These are phyloP conservation scores for Tubulanus polymorphus DNA, from an alignment of 2,888 invertebrate species.

Conservation along the genomic window DNA sequence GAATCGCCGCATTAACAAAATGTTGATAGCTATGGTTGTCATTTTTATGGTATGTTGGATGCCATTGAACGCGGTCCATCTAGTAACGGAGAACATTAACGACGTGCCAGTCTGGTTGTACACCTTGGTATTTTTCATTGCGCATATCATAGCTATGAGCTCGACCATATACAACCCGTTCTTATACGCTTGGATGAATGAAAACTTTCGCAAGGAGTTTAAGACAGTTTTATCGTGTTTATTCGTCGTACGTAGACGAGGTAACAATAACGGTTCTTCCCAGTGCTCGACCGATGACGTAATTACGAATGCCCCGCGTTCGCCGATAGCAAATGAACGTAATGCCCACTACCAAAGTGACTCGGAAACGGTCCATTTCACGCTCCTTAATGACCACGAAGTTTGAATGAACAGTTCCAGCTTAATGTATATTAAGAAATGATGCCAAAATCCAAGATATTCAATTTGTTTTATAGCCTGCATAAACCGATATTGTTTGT, in stretches of 20 bases:
- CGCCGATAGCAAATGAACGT: constrained; percentile 34
- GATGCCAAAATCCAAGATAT: too few species aligned
- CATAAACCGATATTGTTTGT: too few species aligned
- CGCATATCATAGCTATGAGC: constrained; percentile 87
- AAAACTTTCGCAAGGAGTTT: constrained; percentile 87
- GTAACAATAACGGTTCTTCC: constrained; percentile 35
- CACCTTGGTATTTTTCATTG: constrained; percentile 82
- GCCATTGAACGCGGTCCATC: constrained; percentile 77
- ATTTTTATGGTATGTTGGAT: constrained; percentile 92
- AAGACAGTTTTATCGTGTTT: constrained; percentile 55
- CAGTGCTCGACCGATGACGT: constrained; percentile 47
- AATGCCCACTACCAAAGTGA: constrained; percentile 39
- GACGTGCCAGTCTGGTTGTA: constrained; percentile 68
- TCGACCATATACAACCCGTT: constrained; percentile 93
- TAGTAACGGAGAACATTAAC: constrained; percentile 57
- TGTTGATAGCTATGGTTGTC: constrained; percentile 94
- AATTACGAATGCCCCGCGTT: constrained; percentile 36
- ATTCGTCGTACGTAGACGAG: constrained; percentile 31
- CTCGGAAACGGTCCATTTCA: constrained; percentile 43
- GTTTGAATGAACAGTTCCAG: too few species aligned
- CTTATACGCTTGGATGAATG: constrained; percentile 92
- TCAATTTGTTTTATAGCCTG: too few species aligned
- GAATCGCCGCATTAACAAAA: constrained; percentile 87
- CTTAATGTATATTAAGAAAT: too few species aligned
- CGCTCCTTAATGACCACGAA: too few species aligned